A percentile compares a stretch with the other conserved stretches of the same genome.
Conservation (phyloP, 2,888 invertebrate genomes). For the Cephus nigrinus region DNA sequence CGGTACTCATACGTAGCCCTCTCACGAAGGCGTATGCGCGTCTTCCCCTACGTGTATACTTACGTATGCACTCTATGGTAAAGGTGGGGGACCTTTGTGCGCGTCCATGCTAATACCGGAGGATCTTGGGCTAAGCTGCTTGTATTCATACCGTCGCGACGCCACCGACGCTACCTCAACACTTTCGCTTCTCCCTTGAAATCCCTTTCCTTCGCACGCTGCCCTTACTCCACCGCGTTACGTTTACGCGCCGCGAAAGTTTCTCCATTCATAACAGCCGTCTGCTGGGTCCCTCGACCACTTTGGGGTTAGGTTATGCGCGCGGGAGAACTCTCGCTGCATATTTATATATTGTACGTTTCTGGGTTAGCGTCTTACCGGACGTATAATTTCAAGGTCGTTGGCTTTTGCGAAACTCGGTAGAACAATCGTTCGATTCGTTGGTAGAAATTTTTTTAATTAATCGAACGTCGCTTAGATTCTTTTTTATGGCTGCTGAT, state of each 20-base stretch:
- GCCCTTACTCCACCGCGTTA: conserved; percentile 9
- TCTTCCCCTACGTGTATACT: conserved; percentile 12
- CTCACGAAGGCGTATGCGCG: conserved; percentile 1
- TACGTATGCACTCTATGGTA: conserved; percentile 20
- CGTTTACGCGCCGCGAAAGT: conserved; percentile 45
- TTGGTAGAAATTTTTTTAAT: background rate
- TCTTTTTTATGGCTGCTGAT: background rate
- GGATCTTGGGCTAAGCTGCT: conserved; percentile 28
- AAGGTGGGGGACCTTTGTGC: conserved; percentile 8
- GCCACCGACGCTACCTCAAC: background rate
- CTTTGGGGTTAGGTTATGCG: conserved; percentile 25
- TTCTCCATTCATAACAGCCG: conserved; percentile 56
- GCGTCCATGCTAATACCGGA: conserved; percentile 29
- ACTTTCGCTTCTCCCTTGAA: background rate
- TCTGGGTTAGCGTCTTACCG: background rate
- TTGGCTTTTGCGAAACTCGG: background rate
- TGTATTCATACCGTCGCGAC: conserved; percentile 26
- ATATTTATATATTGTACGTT: conserved; percentile 8
- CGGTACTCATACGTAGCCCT: conserved; percentile 10
- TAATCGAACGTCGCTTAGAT: background rate
- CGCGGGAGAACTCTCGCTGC: background rate
- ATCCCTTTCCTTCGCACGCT: conserved; percentile 3
- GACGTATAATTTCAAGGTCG: background rate
- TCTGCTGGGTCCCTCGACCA: conserved; percentile 30
- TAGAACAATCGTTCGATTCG: background rate